Percentiles rank a stretch among this genome's conserved stretches.
phyloP scores from a whole-genome alignment of 2,888 invertebrate species.

The Agonopterix subpropinquella region DNA sequence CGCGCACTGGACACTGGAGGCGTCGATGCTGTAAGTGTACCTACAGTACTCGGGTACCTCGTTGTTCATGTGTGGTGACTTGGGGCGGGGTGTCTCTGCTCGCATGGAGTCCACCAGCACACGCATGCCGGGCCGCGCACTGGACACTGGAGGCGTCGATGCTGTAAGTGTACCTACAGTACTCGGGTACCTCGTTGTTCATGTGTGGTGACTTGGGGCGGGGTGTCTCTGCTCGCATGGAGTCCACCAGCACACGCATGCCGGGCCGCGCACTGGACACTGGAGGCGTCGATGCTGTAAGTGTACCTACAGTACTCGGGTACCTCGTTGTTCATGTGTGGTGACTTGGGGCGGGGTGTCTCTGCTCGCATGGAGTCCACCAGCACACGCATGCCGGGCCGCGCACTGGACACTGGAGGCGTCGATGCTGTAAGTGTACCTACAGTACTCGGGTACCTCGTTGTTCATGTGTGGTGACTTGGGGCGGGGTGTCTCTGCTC shows the following conservation, averaged over 20 bases:
- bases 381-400: conserved; percentile 85
- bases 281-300: conserved; percentile 40
- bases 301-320: conserved; percentile 16
- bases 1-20: conserved; percentile 51
- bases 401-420: conserved; percentile 50
- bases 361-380: conserved; percentile 91
- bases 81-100: conserved; percentile 90
- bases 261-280: conserved; percentile 56
- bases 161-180: conserved; percentile 23
- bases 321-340: conserved; percentile 94
- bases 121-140: conserved; percentile 80
- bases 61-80: conserved; percentile 96
- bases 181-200: conserved; percentile 86
- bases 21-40: conserved; percentile 34
- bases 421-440: conserved; percentile 34
- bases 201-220: conserved; percentile 94
- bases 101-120: conserved; percentile 91
- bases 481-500: conserved; percentile 90
- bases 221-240: conserved; percentile 89
- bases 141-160: conserved; percentile 50
- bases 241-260: conserved; percentile 92
- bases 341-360: conserved; percentile 93
- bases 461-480: conserved; percentile 97
- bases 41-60: conserved; percentile 65
- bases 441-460: conserved; percentile 66